phyloP scores from a whole-genome alignment of 2,113 vertebrate species.

The Hydropotes inermis region DNA sequence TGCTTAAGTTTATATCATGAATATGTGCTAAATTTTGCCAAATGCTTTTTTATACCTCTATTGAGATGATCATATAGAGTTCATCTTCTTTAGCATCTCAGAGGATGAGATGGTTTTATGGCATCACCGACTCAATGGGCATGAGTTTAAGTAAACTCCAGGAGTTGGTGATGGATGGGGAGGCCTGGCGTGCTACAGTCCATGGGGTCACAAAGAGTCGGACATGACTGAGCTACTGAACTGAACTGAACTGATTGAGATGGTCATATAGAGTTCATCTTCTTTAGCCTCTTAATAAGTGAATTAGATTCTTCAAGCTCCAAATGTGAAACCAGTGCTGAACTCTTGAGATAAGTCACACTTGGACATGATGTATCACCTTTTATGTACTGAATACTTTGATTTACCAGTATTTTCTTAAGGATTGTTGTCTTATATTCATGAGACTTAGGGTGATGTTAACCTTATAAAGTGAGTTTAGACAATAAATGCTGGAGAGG shows the following conservation, averaged over 20 bases:
- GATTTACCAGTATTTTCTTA: too few relatives aligned
- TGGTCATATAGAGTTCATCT: neutral
- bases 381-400: neutral
- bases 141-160: neutral
- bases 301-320: neutral
- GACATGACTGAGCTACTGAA: neutral
- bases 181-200: neutral
- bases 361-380: neutral
- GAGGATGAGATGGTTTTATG: neutral
- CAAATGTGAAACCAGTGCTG: neutral
- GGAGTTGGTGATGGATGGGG: neutral
- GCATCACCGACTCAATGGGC: neutral
- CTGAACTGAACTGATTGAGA: neutral
- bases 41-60: neutral
- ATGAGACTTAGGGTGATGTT: neutral
- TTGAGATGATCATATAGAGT: neutral
- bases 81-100: neutral
- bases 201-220: fast-evolving
- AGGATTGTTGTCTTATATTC: neutral
- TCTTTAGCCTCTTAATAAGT: neutral
- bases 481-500: neutral
- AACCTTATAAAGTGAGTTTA: neutral
- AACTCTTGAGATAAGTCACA: neutral
- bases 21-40: neutral
- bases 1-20: neutral